phyloP scores from a whole-genome alignment of 2,113 vertebrate species.

The Dolichallabes microphthalmus region DNA sequence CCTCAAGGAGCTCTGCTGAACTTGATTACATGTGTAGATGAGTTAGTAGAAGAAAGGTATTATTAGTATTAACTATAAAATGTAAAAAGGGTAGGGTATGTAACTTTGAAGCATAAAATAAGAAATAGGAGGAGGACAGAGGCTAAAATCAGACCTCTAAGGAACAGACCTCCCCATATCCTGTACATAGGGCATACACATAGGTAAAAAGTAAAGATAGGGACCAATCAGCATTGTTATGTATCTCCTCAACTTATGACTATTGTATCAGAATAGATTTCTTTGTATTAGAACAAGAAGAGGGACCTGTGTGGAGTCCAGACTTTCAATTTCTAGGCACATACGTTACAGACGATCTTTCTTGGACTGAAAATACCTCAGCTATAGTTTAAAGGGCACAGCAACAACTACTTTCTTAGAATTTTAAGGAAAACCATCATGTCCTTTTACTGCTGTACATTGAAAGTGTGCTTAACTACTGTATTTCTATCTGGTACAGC shows the following conservation, averaged over 20 bases:
- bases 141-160: conserved; percentile 13
- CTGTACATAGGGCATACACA: too few relatives aligned
- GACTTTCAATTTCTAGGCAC: too few relatives aligned
- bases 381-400: too few relatives aligned
- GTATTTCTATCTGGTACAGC: too few relatives aligned
- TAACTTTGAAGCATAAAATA: not conserved
- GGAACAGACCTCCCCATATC: not conserved
- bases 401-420: too few relatives aligned
- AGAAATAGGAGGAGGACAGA: not conserved
- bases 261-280: not conserved
- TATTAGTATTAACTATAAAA: not conserved
- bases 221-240: conserved; percentile 60
- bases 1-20: conserved; percentile 1
- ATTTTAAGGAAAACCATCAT: too few relatives aligned
- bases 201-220: conserved; percentile 38
- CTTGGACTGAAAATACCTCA: too few relatives aligned
- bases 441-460: too few relatives aligned
- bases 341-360: too few relatives aligned
- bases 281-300: not conserved
- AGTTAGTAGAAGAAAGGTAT: conserved; percentile 4
- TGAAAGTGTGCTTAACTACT: too few relatives aligned
- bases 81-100: not conserved
- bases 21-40: conserved; percentile 2
- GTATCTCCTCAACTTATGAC: too few relatives aligned
- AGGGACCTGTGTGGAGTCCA: too few relatives aligned